These are phyloP conservation scores for Ptychadena robeensis DNA, from an alignment of 2,797 vertebrate species.

Conservation along the genomic window DNA sequence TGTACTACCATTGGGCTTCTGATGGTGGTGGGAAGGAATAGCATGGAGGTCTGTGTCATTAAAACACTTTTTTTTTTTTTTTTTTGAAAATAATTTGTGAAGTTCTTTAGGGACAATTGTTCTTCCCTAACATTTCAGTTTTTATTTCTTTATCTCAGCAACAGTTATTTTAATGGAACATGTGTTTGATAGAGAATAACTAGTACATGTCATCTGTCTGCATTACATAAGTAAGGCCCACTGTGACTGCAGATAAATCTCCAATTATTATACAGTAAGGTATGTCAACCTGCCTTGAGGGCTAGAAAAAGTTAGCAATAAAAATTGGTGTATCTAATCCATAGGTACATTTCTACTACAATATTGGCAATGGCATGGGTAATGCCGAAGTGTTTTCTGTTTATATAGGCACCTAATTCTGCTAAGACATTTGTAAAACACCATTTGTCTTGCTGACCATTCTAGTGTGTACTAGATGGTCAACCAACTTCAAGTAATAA, in stretches of 20 bases:
- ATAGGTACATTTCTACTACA: background rate
- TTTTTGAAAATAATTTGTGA: too few species aligned
- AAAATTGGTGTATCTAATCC: background rate
- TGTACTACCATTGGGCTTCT: background rate
- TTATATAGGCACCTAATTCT: constrained; percentile 20
- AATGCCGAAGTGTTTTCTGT: background rate
- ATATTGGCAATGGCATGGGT: constrained; percentile 5
- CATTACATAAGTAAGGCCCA: background rate
- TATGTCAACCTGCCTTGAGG: background rate
- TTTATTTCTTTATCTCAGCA: too few species aligned
- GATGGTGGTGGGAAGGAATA: background rate
- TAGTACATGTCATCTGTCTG: background rate
- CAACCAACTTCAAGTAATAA: background rate
- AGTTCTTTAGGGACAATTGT: too few species aligned
- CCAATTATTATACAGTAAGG: background rate
- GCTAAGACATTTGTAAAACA: constrained; percentile 1
- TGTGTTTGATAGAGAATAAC: too few species aligned
- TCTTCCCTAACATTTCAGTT: too few species aligned
- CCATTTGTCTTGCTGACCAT: constrained; percentile 5
- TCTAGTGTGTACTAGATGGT: background rate
- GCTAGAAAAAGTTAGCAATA: background rate
- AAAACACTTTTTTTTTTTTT: too few species aligned
- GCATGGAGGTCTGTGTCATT: background rate
- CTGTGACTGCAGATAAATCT: background rate
- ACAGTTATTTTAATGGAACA: too few species aligned